A percentile compares a stretch with the other conserved stretches of the same genome.
phyloP scores from a whole-genome alignment of 2,797 vertebrate genomes.

The Orestias chungarensis region DNA sequence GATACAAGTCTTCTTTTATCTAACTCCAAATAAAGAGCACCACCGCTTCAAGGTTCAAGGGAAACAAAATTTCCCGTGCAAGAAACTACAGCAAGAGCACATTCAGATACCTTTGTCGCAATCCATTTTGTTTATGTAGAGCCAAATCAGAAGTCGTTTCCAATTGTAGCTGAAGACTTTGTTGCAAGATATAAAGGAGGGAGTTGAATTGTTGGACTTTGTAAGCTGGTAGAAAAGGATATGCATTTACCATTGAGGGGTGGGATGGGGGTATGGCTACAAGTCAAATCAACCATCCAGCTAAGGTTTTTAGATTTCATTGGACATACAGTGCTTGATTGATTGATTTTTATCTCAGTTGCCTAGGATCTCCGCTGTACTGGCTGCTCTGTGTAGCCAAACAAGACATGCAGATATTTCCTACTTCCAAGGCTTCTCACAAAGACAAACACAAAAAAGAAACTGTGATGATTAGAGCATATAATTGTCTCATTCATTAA shows the following conservation, averaged over 20 bases:
- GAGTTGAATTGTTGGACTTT: not conserved
- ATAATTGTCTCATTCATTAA: constrained; percentile 20
- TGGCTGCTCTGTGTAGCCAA: constrained; percentile 28
- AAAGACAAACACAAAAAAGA: constrained; percentile 7
- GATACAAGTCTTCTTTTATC: constrained; percentile 63
- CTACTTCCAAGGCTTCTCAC: constrained; percentile 16
- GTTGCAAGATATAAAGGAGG: constrained; percentile 29
- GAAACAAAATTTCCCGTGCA: constrained; percentile 44
- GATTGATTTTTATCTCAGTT: constrained; percentile 33
- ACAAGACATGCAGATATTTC: constrained; percentile 31
- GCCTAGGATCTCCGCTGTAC: constrained; percentile 24
- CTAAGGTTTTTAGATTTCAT: constrained; percentile 72
- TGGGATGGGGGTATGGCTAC: constrained; percentile 43
- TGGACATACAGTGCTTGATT: not conserved
- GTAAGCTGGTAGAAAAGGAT: constrained; percentile 5
- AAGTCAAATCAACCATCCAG: constrained; percentile 58
- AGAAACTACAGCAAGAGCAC: constrained; percentile 44
- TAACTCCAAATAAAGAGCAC: constrained; percentile 52
- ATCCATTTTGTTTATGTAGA: not conserved
- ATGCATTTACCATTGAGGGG: constrained; percentile 11
- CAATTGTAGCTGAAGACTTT: constrained; percentile 12
- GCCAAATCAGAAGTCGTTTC: not conserved
- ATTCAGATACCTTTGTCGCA: constrained; percentile 47
- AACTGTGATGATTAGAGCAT: not conserved
- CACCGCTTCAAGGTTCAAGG: constrained; percentile 66